phyloP scores from a whole-genome alignment of 2,888 invertebrate genomes.

The Trichogramma dendrolimi region DNA sequence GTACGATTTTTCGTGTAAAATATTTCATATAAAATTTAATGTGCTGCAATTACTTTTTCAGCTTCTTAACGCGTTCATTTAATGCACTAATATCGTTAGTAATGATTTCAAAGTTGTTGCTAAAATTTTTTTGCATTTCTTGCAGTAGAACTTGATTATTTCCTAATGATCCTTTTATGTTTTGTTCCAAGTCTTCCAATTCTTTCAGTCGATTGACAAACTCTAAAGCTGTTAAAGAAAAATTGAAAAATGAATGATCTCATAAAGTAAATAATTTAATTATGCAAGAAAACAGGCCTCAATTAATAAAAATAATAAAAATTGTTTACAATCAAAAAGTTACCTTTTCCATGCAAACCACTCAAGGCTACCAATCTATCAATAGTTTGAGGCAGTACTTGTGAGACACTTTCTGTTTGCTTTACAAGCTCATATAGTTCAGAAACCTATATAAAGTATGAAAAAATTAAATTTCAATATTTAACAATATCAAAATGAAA shows the following conservation, averaged over 20 bases:
- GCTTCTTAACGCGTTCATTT: slow-evolving; percentile 67
- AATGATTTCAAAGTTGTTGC: slow-evolving; percentile 72
- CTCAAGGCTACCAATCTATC: slow-evolving; percentile 84
- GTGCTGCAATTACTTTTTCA: slow-evolving; percentile 53
- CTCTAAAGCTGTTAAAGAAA: slow-evolving; percentile 62
- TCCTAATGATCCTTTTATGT: slow-evolving; percentile 68
- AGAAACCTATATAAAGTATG: slow-evolving; percentile 62
- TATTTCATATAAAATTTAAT: too few species aligned
- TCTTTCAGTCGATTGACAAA: slow-evolving; percentile 81
- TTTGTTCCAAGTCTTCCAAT: slow-evolving; percentile 71
- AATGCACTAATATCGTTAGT: slow-evolving; percentile 71
- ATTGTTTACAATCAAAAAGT: slow-evolving; percentile 22
- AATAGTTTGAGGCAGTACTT: slow-evolving; percentile 73
- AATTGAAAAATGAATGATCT: slow-evolving; percentile 9
- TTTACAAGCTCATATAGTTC: slow-evolving; percentile 85
- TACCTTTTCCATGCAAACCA: slow-evolving; percentile 86
- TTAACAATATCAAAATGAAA: background rate
- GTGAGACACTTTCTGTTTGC: slow-evolving; percentile 76
- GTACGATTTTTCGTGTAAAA: too few species aligned
- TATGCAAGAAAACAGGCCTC: background rate
- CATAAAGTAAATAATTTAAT: slow-evolving; percentile 15
- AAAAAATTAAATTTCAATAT: background rate
- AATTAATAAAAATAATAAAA: background rate
- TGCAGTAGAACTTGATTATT: slow-evolving; percentile 74
- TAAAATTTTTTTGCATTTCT: slow-evolving; percentile 77